phyloP scores from a whole-genome alignment of 2,113 vertebrate species.

The Mesoclemmys tuberculata region DNA sequence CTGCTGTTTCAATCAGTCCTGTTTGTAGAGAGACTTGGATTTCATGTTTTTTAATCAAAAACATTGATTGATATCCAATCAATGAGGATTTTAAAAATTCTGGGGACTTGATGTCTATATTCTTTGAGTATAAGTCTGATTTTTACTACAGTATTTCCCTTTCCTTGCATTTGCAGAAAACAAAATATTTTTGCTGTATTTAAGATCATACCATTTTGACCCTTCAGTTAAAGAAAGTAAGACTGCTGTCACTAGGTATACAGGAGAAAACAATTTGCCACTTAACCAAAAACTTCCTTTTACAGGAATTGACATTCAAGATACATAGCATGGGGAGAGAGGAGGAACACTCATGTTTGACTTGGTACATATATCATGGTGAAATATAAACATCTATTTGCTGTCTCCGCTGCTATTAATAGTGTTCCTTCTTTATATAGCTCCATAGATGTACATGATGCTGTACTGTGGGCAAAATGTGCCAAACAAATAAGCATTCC shows the following conservation, averaged over 20 bases:
- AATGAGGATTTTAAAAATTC: background rate
- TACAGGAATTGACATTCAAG: background rate
- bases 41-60: background rate
- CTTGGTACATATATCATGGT: background rate
- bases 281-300: background rate
- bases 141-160: background rate
- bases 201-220: background rate
- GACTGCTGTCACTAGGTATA: background rate
- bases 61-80: background rate
- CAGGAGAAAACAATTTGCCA: background rate
- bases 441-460: background rate
- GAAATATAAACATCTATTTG: conserved; percentile 44
- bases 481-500: conserved; percentile 59
- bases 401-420: conserved; percentile 54
- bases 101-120: background rate
- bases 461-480: conserved; percentile 44
- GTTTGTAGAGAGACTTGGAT: background rate
- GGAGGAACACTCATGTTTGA: background rate
- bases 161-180: conserved; percentile 3
- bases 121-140: background rate
- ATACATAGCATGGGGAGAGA: no score
- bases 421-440: conserved; percentile 53
- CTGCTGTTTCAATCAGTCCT: background rate
- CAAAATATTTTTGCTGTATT: conserved; percentile 10
- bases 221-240: background rate